Evolutionary conservation across 2,113 vertebrate species (phyloP).

Genomic region (Panthera tigris): DNA sequence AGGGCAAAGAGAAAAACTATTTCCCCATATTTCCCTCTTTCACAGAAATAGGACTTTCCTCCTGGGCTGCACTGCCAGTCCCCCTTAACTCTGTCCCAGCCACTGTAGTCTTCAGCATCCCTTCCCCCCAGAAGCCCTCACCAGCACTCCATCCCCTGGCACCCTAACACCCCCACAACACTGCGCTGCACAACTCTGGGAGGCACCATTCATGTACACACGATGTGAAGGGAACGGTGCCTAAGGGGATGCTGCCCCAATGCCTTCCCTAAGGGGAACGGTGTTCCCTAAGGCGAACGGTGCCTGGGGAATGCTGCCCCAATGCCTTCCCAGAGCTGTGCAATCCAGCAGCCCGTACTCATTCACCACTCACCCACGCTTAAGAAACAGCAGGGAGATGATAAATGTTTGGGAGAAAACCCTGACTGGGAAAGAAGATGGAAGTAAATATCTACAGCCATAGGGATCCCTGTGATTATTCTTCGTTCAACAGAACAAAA

Average conservation of each 20-base stretch:
- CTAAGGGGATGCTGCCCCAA: neutral
- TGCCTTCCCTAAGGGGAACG: no score
- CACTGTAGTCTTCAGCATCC: neutral
- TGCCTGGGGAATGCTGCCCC: neutral
- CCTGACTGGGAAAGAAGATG: neutral
- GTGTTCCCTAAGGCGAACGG: neutral
- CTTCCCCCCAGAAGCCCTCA: neutral
- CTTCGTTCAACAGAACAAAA: neutral
- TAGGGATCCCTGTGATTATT: neutral
- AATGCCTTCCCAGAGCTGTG: neutral
- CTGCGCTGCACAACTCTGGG: fast-evolving
- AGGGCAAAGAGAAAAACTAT: neutral
- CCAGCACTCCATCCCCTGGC: neutral
- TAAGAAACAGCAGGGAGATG: neutral
- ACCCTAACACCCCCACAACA: fast-evolving
- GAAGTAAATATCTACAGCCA: neutral
- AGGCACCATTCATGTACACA: fast-evolving
- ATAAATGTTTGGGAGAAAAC: neutral
- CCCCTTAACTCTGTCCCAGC: neutral
- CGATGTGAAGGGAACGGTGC: fast-evolving
- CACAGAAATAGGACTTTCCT: neutral
- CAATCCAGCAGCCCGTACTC: neutral
- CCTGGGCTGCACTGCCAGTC: neutral
- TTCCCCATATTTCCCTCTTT: neutral
- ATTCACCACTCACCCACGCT: neutral